Base-by-base conservation (phyloP, 2,888 invertebrate genomes). In the Caenorhabditis sp. region DNA sequence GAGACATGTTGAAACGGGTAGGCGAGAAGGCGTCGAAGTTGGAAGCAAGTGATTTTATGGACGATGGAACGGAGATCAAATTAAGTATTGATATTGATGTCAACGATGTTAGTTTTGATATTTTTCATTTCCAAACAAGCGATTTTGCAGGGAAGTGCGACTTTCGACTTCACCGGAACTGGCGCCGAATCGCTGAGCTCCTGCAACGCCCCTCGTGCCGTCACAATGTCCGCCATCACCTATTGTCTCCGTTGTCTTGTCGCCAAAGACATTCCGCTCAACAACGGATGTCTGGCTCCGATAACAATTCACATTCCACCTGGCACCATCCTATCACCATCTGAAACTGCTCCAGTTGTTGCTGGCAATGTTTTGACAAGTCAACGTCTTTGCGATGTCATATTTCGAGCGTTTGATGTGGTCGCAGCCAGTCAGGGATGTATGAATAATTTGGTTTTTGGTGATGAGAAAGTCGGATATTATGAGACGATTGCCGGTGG, bases 401-500 rank as follows among this genome's bases (percentile, higher is more conserved):
- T 99, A 36, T 90, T 99, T 1, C 93, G 92, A 87, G 96, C 97
- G 1, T 99, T 99, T 88, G 89, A 90, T 36, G 88, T 88, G 8
- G 90, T 90, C 83, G 91, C 91, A 31, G 95, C 95, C 1, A 95
- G 95, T 0, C 95, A 95, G 86, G 90, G 90, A 8, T 97, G 97
- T 88, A 99, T 97, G 97, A 99, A 99, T 89, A 99, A 97, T 88
- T 91, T 97, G 24, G 99, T 97, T 0, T 93, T 99, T 82, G 99
- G 99, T 0, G 95, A 95, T 83, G 92, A 93, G 8, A 91, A 91
- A 59, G 93, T 95, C 92, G 95, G 95, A 4, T 99, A 97, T 89
- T 99, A 99, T 86, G 99, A 99, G 89, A 99, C 99, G 0, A 95
- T 99, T 4, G 96, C 95, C 0, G 99, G 99, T 51, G 95, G 95